phyloP scores from a whole-genome alignment of 2,888 invertebrate species.

The Gari tellinella region DNA sequence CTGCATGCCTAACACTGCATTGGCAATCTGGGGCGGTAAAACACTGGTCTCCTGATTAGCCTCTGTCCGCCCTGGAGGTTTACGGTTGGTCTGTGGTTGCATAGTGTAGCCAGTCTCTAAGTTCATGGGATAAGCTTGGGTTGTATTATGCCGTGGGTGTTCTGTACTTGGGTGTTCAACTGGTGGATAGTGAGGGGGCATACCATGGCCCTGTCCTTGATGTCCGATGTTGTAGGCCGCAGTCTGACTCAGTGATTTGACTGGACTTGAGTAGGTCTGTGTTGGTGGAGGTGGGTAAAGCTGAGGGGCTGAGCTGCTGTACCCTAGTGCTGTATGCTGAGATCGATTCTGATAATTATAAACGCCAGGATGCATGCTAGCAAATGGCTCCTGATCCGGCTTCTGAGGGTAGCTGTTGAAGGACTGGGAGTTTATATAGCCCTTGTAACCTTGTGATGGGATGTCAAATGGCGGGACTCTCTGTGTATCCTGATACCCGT shows the following conservation, averaged over 20 bases:
- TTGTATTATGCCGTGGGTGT: background rate
- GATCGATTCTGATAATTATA: constrained; percentile 42
- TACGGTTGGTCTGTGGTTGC: background rate
- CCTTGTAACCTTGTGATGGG: constrained; percentile 39
- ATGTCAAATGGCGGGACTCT: background rate
- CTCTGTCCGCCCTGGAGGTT: background rate
- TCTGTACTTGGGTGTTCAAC: background rate
- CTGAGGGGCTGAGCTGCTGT: constrained; percentile 25
- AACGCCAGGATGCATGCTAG: constrained; percentile 44
- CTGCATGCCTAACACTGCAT: constrained; percentile 47
- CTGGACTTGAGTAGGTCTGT: constrained; percentile 44
- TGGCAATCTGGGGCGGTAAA: constrained; percentile 40
- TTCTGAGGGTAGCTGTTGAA: constrained; percentile 24
- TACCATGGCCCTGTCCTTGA: background rate
- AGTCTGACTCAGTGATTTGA: constrained; percentile 17
- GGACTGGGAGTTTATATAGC: constrained; percentile 34
- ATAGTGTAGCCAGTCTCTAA: background rate
- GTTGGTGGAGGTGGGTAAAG: constrained; percentile 48
- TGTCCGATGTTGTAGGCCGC: background rate
- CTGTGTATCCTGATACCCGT: no score
- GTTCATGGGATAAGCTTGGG: background rate
- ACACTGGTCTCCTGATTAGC: constrained; percentile 25
- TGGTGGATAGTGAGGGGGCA: background rate
- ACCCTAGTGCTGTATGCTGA: constrained; percentile 13
- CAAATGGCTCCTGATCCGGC: constrained; percentile 41